Base-by-base conservation (phyloP, 37 sponge, comb jelly and placozoan species). In the Mnemiopsis leidyi region DNA sequence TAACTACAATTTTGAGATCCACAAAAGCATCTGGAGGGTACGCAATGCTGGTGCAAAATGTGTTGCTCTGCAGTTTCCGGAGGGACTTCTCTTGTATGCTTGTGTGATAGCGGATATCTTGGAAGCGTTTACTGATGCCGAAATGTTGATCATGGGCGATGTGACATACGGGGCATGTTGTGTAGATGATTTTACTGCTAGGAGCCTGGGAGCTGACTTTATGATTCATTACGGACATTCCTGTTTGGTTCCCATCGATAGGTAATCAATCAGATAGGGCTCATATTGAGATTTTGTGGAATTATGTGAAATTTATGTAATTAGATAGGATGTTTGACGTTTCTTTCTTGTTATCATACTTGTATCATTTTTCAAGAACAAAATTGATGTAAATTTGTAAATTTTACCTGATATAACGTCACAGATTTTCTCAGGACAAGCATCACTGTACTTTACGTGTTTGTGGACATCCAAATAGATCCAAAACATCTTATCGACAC, bases 91-190 rank as follows among this genome's bases (percentile, higher is more conserved):
- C 16, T 92, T 98, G 94, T 98, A 94, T 93, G 94, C 97, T 0
- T 95, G 95, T 36, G 94, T 94, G 31, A 96, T 98, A 38, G 88
- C 96, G 0, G 96, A 96, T 73, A 98, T 98, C 68, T 92, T 98
- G 0, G 95, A 96, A n/a, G 33, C 28, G 67, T 97, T 97, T 76
- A 96, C 95, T 9, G 93, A 69, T 39, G 96, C 96, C 18, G 96
- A 97, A 40, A 94, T 93, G 0, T n/a, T 98, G 33, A 93, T 98
- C 16, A 95, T 98, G 96, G 98, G 98, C 0, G 98, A 98, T 90
- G 98, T 98, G 37, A 98, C 98, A 0, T 98, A 98, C 38, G 98
- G 98, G 0, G 98, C 98, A 0, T 98, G 98, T 69, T 98, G 97
- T 95, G 97, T 98, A 69, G 98, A 98, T 68, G 98, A 98, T 69